Evolutionary conservation across 2,797 vertebrate genomes (phyloP).

Genomic region (Notolepis coatsorum): DNA sequence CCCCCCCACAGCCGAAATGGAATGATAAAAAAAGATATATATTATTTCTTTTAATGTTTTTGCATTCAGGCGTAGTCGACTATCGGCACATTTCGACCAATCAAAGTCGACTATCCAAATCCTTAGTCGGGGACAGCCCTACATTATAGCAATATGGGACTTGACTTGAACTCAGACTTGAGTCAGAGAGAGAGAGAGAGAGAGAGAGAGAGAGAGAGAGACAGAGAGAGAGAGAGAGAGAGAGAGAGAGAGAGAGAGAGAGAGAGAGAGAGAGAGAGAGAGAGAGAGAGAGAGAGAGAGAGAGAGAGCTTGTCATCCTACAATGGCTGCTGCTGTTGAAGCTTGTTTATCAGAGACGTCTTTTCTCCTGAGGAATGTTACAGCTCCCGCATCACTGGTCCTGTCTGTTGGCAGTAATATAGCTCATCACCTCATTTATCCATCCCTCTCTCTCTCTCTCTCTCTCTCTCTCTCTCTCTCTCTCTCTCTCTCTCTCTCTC

Average conservation of each 20-base stretch:
- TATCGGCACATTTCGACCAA: too few species aligned
- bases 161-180: background rate
- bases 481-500: background rate
- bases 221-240: background rate
- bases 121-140: too few species aligned
- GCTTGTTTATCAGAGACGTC: background rate
- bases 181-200: slow-evolving; percentile 7
- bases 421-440: background rate
- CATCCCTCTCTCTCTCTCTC: background rate
- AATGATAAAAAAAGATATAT: slow-evolving; percentile 15
- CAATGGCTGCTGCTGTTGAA: background rate
- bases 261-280: background rate
- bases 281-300: background rate
- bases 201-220: background rate
- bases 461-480: background rate
- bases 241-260: slow-evolving; percentile 17
- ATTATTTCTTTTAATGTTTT: too few species aligned
- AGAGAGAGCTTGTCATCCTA: background rate
- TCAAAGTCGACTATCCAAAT: too few species aligned
- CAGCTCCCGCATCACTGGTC: background rate
- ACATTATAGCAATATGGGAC: too few species aligned
- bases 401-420: background rate
- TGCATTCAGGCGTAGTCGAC: too few species aligned
- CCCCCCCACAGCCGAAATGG: slow-evolving; percentile 14
- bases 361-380: background rate